Conservation (phyloP, 2,797 vertebrate species). For the Harpagifer antarcticus region DNA sequence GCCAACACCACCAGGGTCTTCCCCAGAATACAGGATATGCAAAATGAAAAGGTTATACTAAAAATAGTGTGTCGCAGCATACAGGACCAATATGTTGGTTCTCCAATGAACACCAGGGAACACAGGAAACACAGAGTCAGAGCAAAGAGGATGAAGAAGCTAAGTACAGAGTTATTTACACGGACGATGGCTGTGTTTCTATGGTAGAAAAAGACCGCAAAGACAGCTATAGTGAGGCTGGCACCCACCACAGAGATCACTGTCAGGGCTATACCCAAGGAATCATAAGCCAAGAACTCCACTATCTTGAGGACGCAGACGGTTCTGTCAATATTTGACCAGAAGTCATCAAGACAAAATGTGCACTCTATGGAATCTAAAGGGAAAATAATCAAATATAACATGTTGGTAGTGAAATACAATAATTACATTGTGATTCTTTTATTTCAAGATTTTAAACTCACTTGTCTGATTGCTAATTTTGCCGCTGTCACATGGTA, state of each 20-base stretch:
- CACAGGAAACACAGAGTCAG: slow-evolving; percentile 82
- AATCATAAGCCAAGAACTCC: slow-evolving; percentile 80
- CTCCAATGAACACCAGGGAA: slow-evolving; percentile 81
- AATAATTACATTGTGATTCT: not conserved
- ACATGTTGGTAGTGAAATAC: not conserved
- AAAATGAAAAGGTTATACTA: slow-evolving; percentile 85
- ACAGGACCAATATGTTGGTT: slow-evolving; percentile 84
- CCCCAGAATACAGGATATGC: slow-evolving; percentile 83
- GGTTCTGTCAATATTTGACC: slow-evolving; percentile 79
- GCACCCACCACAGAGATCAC: slow-evolving; percentile 75
- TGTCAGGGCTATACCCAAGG: slow-evolving; percentile 78
- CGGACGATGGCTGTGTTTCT: slow-evolving; percentile 80
- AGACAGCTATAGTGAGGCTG: slow-evolving; percentile 71
- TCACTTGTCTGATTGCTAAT: slow-evolving; percentile 84
- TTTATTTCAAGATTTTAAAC: not conserved
- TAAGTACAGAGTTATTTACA: slow-evolving; percentile 85
- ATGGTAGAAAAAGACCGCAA: slow-evolving; percentile 76
- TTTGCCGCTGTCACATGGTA: slow-evolving; percentile 85
- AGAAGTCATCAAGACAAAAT: slow-evolving; percentile 78
- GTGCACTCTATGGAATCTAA: slow-evolving; percentile 83
- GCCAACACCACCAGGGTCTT: slow-evolving; percentile 85
- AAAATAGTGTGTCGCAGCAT: slow-evolving; percentile 84
- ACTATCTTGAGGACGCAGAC: slow-evolving; percentile 79
- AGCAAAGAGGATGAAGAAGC: slow-evolving; percentile 81
- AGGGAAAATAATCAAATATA: not conserved